These are phyloP conservation scores for Hypena proboscidalis DNA, from an alignment of 2,888 invertebrate genomes.

Conservation along the genomic window DNA sequence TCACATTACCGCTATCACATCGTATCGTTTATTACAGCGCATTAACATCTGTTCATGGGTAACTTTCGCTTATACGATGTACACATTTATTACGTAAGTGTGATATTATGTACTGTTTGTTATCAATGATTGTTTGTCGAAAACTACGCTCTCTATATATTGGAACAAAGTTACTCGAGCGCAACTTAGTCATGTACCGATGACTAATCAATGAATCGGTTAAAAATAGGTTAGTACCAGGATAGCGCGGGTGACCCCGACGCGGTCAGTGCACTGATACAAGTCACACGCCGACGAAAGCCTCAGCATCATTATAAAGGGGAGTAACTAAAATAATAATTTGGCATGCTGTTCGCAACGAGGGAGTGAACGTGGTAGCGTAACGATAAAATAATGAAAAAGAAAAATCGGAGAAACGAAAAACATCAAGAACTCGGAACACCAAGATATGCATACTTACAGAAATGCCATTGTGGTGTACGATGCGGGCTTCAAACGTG, in stretches of 20 bases:
- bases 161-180: conserved; percentile 16
- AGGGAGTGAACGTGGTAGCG: conserved; percentile 85
- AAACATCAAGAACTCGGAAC: conserved; percentile 71
- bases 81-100: too few species aligned
- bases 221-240: conserved; percentile 80
- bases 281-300: conserved; percentile 85
- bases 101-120: conserved; percentile 3
- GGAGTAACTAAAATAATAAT: conserved; percentile 78
- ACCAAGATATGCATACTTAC: conserved; percentile 73
- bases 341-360: conserved; percentile 85
- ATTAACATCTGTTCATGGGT: neutral
- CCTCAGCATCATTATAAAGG: conserved; percentile 82
- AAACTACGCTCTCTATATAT: conserved; percentile 15
- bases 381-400: conserved; percentile 75
- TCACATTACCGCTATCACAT: conserved; percentile 11
- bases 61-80: neutral
- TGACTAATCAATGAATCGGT: conserved; percentile 42
- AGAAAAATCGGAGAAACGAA: conserved; percentile 69
- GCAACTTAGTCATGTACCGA: conserved; percentile 27
- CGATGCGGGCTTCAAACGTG: conserved; percentile 61
- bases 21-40: neutral
- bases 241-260: conserved; percentile 77
- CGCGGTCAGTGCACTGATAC: conserved; percentile 81
- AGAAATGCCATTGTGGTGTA: conserved; percentile 72
- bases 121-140: conserved; percentile 7